Conservation (phyloP, 2,113 vertebrate genomes). For the Corythaeola cristata region DNA sequence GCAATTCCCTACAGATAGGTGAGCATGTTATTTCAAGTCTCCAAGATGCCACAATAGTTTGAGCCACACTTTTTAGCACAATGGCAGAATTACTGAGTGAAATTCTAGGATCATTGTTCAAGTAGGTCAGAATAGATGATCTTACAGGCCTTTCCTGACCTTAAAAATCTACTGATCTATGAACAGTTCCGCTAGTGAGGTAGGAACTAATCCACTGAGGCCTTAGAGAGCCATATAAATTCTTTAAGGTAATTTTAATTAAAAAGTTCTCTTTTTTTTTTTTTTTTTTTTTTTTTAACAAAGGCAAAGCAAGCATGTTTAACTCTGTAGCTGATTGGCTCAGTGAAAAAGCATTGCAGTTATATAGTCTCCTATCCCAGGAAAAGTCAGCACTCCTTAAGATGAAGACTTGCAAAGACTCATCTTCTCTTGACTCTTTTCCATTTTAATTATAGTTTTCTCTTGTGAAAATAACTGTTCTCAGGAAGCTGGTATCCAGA, state of each 20-base stretch:
- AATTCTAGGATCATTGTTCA: background rate
- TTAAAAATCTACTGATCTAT: background rate
- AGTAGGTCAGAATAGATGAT: background rate
- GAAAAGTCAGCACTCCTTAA: background rate
- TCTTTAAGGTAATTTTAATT: background rate
- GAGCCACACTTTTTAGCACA: background rate
- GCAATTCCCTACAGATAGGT: background rate
- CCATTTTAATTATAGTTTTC: background rate
- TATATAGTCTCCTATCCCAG: background rate
- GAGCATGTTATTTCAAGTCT: background rate
- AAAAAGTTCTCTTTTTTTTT: too few relatives aligned
- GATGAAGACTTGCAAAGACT: background rate
- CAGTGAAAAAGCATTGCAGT: background rate
- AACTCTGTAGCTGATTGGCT: background rate
- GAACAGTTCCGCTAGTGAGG: background rate
- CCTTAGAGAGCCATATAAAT: background rate
- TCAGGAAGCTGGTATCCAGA: background rate
- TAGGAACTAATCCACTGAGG: background rate
- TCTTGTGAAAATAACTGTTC: background rate
- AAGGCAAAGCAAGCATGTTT: background rate
- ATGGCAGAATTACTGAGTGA: background rate
- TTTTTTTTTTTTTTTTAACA: background rate
- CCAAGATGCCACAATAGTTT: background rate
- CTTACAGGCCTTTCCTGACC: background rate
- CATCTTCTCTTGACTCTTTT: background rate